Evolutionary conservation across 2,113 vertebrate species (phyloP).

Genomic region (Dendrocopos noguchii): DNA sequence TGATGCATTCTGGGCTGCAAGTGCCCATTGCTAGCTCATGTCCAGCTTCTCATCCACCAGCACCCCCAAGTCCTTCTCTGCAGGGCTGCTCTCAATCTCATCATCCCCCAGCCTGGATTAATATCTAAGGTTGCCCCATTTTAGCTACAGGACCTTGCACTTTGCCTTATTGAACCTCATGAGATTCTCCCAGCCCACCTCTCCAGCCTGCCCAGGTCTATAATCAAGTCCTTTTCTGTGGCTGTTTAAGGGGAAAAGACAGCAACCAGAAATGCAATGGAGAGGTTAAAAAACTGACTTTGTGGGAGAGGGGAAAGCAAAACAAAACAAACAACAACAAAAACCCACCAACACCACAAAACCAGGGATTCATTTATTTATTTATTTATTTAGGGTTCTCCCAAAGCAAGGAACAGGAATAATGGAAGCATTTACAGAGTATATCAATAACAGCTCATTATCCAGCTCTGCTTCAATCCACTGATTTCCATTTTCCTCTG

Average conservation of each 20-base stretch:
- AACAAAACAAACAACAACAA: background rate
- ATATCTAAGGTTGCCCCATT: too few relatives aligned
- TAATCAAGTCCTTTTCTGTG: conserved; percentile 71
- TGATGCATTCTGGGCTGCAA: too few relatives aligned
- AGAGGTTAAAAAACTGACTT: conserved; percentile 75
- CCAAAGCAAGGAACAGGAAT: conserved; percentile 76
- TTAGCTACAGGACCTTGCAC: too few relatives aligned
- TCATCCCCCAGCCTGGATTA: too few relatives aligned
- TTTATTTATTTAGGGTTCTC: conserved; percentile 62
- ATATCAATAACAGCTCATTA: conserved; percentile 81
- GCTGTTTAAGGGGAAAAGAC: conserved; percentile 62
- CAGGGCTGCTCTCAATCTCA: too few relatives aligned
- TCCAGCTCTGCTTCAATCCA: conserved; percentile 74
- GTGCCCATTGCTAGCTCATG: too few relatives aligned
- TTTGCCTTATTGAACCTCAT: too few relatives aligned
- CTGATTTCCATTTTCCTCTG: conserved; percentile 81
- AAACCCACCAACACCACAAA: too few relatives aligned
- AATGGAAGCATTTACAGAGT: conserved; percentile 80
- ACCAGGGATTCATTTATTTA: background rate
- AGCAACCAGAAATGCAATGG: conserved; percentile 69
- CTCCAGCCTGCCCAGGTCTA: background rate
- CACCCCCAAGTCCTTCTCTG: too few relatives aligned
- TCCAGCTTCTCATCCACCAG: too few relatives aligned
- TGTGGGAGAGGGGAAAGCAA: conserved; percentile 18
- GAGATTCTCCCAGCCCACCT: too few relatives aligned